phyloP scores from a whole-genome alignment of 2,888 invertebrate species.

The Deladenus siricidicola region DNA sequence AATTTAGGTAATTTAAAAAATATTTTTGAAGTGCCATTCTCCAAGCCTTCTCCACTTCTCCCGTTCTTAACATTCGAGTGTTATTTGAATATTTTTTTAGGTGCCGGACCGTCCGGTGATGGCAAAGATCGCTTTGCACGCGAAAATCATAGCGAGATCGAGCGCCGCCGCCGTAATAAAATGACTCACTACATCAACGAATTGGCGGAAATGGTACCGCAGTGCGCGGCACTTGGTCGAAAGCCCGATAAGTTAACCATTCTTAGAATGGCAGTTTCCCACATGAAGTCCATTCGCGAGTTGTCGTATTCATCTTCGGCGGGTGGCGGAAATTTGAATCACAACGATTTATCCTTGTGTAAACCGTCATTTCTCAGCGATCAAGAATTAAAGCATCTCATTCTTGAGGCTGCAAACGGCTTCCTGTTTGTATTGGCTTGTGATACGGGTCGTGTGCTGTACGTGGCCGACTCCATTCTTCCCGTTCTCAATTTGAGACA shows the following conservation, averaged over 20 bases:
- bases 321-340: too few relatives aligned
- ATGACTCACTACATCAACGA: constrained; percentile 97
- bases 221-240: constrained; percentile 59
- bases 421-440: constrained; percentile 93
- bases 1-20: too few relatives aligned
- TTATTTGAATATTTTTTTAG: neutral
- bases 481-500: constrained; percentile 90
- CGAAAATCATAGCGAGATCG: constrained; percentile 62
- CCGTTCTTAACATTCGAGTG: neutral
- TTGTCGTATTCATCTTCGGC: constrained; percentile 1
- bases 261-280: constrained; percentile 96
- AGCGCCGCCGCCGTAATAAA: constrained; percentile 92
- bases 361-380: constrained; percentile 98
- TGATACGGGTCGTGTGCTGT: constrained; percentile 91
- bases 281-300: constrained; percentile 69
- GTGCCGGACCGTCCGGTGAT: constrained; percentile 17
- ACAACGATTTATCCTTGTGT: constrained; percentile 62
- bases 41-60: neutral
- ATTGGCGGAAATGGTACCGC: constrained; percentile 24
- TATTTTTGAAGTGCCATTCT: too few relatives aligned
- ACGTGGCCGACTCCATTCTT: constrained; percentile 94
- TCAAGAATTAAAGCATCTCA: constrained; percentile 95
- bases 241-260: constrained; percentile 99
- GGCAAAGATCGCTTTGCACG: constrained; percentile 49
- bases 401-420: constrained; percentile 96